A percentile compares a stretch with the other conserved stretches of the same genome.
Conservation (phyloP, 2,888 invertebrate genomes). For the Lydus trimaculatus region DNA sequence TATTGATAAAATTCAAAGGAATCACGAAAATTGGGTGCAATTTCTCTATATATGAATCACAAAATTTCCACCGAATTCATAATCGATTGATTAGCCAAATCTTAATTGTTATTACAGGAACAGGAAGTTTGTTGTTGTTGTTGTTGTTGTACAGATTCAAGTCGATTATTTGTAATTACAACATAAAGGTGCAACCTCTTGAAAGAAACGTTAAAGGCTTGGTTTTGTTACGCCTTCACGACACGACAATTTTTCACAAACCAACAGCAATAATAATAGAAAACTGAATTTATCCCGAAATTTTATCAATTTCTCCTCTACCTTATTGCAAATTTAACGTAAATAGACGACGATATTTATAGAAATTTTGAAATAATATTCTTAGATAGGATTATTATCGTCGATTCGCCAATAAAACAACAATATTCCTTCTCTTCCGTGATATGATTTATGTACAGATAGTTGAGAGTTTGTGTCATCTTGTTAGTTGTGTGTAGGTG, state of each 20-base stretch:
- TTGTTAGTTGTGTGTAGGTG: constrained; percentile 15
- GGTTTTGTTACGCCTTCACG: neutral
- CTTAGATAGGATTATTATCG: neutral
- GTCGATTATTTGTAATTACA: constrained; percentile 2
- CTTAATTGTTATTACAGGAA: neutral
- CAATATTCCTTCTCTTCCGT: constrained; percentile 23
- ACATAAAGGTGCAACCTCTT: constrained; percentile 2
- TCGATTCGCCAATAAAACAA: neutral
- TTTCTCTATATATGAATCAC: neutral
- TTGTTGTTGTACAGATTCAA: neutral
- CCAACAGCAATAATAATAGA: neutral
- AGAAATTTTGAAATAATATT: neutral
- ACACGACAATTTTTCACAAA: constrained; percentile 2
- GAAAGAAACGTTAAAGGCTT: neutral
- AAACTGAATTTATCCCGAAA: constrained; percentile 5
- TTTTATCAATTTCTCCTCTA: no score
- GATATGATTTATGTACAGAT: constrained; percentile 32
- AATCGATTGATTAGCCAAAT: neutral
- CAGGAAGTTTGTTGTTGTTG: neutral
- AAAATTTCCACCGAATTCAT: neutral
- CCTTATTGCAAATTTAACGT: constrained; percentile 20
- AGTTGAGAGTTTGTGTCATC: constrained; percentile 31
- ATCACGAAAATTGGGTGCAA: neutral
- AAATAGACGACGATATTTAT: constrained; percentile 10
- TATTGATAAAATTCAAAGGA: neutral